phyloP scores from a whole-genome alignment of 92 coral and sea anemone species.

The Epizoanthus stellaris region DNA sequence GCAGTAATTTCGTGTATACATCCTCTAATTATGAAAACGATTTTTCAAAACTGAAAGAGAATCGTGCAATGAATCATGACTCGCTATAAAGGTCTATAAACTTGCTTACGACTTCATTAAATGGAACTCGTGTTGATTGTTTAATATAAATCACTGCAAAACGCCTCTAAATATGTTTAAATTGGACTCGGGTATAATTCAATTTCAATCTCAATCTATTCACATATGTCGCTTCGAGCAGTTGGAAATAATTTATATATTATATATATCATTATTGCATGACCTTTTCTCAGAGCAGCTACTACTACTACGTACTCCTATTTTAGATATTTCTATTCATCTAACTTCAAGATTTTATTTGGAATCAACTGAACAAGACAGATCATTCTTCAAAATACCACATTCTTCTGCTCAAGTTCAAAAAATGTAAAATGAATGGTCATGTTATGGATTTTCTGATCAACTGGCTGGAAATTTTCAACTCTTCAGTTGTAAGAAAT shows the following conservation, averaged over 20 bases:
- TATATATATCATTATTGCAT: neutral
- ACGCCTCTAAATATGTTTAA: too few relatives aligned
- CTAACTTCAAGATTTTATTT: neutral
- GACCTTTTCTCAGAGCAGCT: conserved; percentile 16
- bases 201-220: neutral
- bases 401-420: too few relatives aligned
- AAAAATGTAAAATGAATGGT: too few relatives aligned
- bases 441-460: too few relatives aligned
- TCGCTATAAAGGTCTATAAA: neutral
- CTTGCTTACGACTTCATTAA: neutral
- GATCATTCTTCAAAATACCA: too few relatives aligned
- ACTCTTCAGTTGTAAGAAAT: too few relatives aligned
- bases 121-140: neutral
- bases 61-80: neutral
- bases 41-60: too few relatives aligned
- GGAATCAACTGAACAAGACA: too few relatives aligned
- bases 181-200: neutral
- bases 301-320: neutral
- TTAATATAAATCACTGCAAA: conserved; percentile 2
- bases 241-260: conserved; percentile 2
- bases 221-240: neutral
- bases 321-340: neutral
- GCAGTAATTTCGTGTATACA: too few relatives aligned
- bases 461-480: too few relatives aligned
- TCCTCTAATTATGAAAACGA: too few relatives aligned